These are phyloP conservation scores for Alethe diademata DNA, from an alignment of 2,113 vertebrate species.

Conservation along the genomic window DNA sequence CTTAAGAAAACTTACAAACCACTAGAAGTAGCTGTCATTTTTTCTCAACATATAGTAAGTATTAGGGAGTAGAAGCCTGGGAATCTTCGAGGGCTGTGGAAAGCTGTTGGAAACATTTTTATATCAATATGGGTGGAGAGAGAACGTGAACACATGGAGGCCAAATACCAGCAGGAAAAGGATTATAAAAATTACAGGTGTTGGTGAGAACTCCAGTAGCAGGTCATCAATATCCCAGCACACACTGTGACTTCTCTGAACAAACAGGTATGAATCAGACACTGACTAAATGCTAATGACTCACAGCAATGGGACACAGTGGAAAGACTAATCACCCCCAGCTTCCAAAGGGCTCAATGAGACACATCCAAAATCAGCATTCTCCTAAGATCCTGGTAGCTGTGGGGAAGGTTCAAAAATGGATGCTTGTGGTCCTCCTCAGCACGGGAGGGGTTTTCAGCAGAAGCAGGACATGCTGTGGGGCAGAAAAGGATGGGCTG, in stretches of 20 bases:
- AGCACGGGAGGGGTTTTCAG: neutral
- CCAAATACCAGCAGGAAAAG: neutral
- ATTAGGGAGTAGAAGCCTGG: neutral
- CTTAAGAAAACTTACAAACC: neutral
- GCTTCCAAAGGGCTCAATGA: neutral
- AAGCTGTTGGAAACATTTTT: neutral
- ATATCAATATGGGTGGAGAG: neutral
- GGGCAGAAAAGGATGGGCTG: neutral
- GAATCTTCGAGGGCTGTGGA: neutral
- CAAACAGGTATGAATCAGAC: neutral
- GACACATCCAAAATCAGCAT: neutral
- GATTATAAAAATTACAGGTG: rapidly evolving
- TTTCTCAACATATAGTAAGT: neutral
- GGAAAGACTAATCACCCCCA: neutral
- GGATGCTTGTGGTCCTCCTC: neutral
- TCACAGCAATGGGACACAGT: neutral
- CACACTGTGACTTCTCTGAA: neutral
- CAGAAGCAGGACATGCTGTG: neutral
- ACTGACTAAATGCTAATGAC: neutral
- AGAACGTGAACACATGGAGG: neutral
- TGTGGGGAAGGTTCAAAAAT: neutral
- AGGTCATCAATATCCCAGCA: neutral
- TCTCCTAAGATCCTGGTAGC: rapidly evolving
- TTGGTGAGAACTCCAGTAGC: neutral
- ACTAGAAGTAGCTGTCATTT: neutral